Percentiles rank a stretch among this genome's conserved stretches.
phyloP scores from a whole-genome alignment of 2,113 vertebrate species.

The Promerops cafer region DNA sequence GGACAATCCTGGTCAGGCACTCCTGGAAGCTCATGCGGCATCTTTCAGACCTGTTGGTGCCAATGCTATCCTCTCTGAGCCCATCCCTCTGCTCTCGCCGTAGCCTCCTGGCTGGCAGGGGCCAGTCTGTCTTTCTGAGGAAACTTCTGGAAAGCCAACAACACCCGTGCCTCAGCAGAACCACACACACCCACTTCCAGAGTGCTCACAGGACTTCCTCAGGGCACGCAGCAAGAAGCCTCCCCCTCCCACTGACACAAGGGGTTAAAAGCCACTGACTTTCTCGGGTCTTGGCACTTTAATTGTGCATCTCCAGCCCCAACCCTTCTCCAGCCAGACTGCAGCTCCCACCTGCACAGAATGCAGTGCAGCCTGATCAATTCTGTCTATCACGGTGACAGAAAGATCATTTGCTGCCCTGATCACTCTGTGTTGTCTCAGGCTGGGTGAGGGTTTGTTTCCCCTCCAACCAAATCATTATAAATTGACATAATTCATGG shows the following conservation, averaged over 20 bases:
- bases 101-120: background rate
- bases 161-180: background rate
- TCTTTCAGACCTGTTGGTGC: background rate
- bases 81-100: rapidly evolving
- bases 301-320: background rate
- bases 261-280: background rate
- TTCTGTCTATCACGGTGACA: background rate
- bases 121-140: background rate
- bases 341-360: background rate
- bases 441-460: background rate
- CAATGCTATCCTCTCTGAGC: background rate
- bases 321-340: background rate
- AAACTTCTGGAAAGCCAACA: conserved; percentile 24
- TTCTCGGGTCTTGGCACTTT: background rate
- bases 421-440: background rate
- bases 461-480: conserved; percentile 13
- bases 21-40: background rate
- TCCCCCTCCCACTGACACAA: background rate
- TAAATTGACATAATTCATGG: background rate
- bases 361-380: background rate
- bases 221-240: background rate
- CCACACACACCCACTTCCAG: background rate
- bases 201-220: background rate
- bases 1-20: background rate
- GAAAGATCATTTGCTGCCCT: conserved; percentile 20